A percentile compares a stretch with the other conserved stretches of the same genome.
Conservation (phyloP, 2,113 vertebrate genomes). For the Prinia subflava region DNA sequence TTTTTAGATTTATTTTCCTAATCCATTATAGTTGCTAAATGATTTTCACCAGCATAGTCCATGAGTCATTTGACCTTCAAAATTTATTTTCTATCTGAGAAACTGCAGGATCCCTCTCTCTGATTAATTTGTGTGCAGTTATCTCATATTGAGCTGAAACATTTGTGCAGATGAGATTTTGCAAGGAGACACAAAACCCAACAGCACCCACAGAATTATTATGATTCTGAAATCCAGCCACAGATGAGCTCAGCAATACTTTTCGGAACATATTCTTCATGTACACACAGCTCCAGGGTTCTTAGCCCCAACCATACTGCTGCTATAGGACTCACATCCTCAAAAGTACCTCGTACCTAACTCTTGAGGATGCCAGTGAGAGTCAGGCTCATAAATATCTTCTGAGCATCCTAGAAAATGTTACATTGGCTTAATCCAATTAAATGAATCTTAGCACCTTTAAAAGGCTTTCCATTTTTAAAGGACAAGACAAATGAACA, state of each 20-base stretch:
- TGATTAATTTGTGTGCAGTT: neutral
- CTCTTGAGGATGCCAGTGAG: neutral
- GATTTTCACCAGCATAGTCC: neutral
- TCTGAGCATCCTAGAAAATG: neutral
- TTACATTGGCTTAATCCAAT: neutral
- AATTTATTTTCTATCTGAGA: neutral
- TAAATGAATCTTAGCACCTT: neutral
- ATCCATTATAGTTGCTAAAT: neutral
- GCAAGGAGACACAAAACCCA: neutral
- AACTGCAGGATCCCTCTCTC: neutral
- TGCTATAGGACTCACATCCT: neutral
- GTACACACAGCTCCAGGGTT: accelerated
- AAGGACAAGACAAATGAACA: neutral
- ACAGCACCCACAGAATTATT: neutral
- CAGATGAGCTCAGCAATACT: neutral
- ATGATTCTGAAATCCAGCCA: no score
- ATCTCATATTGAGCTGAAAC: neutral
- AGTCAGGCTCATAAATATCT: neutral
- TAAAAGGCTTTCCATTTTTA: neutral
- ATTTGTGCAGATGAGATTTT: neutral
- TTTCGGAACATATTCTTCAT: accelerated
- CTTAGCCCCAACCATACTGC: neutral
- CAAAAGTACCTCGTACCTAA: neutral
- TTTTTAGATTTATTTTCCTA: neutral
- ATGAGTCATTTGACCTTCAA: neutral